Evolutionary conservation across 1,140 invertebrate genomes (phyloP).

Genomic region (Drosophila santomea): DNA sequence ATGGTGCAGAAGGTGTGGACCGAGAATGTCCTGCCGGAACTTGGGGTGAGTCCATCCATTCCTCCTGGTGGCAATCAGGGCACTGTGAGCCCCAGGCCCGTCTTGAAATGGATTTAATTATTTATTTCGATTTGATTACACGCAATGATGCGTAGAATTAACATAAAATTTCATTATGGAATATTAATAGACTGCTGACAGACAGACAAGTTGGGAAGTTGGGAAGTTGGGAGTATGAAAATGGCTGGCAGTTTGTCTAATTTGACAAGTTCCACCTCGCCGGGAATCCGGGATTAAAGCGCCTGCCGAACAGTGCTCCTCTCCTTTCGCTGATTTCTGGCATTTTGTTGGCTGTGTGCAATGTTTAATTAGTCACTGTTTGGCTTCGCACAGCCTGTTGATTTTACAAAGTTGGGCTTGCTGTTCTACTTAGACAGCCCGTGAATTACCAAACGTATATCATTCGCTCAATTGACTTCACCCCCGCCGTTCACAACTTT

Average conservation of each 20-base stretch:
- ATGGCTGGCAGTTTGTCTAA: constrained; percentile 74
- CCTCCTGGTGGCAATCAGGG: constrained; percentile 28
- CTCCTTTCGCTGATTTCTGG: constrained; percentile 5
- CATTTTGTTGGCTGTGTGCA: constrained; percentile 40
- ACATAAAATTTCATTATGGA: constrained; percentile 84
- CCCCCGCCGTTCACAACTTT: too few relatives aligned
- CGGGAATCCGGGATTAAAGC: constrained; percentile 27
- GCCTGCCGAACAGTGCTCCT: constrained; percentile 3
- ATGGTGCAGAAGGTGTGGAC: constrained; percentile 80
- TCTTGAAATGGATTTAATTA: constrained; percentile 80
- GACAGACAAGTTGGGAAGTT: constrained; percentile 39
- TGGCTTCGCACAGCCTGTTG: constrained; percentile 47
- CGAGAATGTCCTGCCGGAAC: constrained; percentile 67
- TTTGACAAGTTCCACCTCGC: constrained; percentile 66
- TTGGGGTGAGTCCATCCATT: constrained; percentile 57
- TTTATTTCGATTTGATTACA: constrained; percentile 84
- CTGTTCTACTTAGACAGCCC: constrained; percentile 29
- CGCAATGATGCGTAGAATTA: constrained; percentile 84
- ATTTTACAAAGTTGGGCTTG: constrained; percentile 50
- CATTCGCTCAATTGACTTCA: constrained; percentile 58
- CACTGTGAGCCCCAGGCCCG: constrained; percentile 53
- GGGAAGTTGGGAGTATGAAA: constrained; percentile 21
- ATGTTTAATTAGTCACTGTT: constrained; percentile 73
- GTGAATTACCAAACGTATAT: constrained; percentile 23
- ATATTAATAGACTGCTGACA: constrained; percentile 81